A percentile compares a stretch with the other conserved stretches of the same genome.
Conservation (phyloP, 2,888 invertebrate genomes). For the Drosophila buzzatii region DNA sequence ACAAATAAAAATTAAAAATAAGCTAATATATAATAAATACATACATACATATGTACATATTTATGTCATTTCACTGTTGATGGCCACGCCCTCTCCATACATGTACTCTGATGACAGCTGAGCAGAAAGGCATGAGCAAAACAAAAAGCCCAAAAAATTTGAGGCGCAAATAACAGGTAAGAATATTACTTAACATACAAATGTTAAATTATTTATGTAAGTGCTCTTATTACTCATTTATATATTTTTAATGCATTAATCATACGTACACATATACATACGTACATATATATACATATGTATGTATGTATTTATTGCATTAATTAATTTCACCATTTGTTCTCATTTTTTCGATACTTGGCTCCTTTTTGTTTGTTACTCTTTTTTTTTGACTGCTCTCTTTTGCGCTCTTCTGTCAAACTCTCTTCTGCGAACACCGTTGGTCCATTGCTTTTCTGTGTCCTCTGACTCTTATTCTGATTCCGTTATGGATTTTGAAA, state of each 20-base stretch:
- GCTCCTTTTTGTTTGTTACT: neutral
- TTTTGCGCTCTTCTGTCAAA: neutral
- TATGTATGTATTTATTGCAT: neutral
- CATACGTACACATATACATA: neutral
- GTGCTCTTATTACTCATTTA: neutral
- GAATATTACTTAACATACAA: constrained; percentile 4
- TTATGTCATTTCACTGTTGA: neutral
- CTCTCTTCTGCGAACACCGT: constrained; percentile 7
- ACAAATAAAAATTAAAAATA: neutral
- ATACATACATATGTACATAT: neutral
- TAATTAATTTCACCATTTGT: neutral
- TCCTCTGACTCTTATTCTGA: neutral
- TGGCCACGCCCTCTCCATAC: neutral
- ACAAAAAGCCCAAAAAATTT: constrained; percentile 3
- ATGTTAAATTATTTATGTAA: constrained; percentile 1
- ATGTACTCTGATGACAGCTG: neutral
- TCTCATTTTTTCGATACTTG: neutral
- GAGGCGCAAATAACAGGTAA: neutral
- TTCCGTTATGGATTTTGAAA: neutral
- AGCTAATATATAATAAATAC: neutral
- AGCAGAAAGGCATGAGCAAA: constrained; percentile 3
- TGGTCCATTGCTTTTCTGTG: neutral
- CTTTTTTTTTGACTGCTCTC: neutral
- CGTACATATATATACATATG: neutral
- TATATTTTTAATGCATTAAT: neutral